Percentiles rank a stretch among this genome's conserved stretches.
These are phyloP conservation scores for Selene dorsalis DNA, from an alignment of 2,797 vertebrate genomes.

Conservation along the genomic window DNA sequence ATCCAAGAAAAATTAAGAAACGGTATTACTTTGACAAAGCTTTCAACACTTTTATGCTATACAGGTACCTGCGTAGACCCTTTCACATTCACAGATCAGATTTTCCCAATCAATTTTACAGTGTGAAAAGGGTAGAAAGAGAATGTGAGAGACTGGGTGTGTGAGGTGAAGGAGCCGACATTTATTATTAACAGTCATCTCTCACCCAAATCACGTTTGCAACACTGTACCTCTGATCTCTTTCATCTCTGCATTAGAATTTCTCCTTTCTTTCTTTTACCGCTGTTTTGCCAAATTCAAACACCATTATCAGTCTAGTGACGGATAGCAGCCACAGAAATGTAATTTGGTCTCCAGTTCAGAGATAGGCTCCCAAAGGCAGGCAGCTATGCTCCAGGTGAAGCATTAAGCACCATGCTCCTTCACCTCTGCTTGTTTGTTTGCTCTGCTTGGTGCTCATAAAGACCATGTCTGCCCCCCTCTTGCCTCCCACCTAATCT, in stretches of 20 bases:
- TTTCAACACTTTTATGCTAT: neutral
- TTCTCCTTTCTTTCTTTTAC: neutral
- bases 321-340: slow-evolving; percentile 36
- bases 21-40: neutral
- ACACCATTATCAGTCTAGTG: slow-evolving; percentile 40
- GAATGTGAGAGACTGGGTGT: slow-evolving; percentile 35
- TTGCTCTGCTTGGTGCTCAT: slow-evolving; percentile 32
- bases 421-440: slow-evolving; percentile 35
- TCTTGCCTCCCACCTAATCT: slow-evolving; percentile 30
- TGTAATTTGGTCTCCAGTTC: slow-evolving; percentile 54
- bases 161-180: slow-evolving; percentile 29
- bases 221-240: slow-evolving; percentile 20
- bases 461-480: slow-evolving; percentile 15
- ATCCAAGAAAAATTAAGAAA: slow-evolving; percentile 12
- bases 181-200: slow-evolving; percentile 44
- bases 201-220: slow-evolving; percentile 30
- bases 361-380: slow-evolving; percentile 22
- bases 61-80: neutral
- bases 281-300: slow-evolving; percentile 41
- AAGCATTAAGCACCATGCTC: slow-evolving; percentile 45
- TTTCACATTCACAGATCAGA: slow-evolving; percentile 31
- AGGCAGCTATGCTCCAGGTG: slow-evolving; percentile 36
- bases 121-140: slow-evolving; percentile 30
- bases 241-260: slow-evolving; percentile 28
- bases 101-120: slow-evolving; percentile 20